Evolutionary conservation across 1,140 invertebrate species (phyloP).

Genomic region (Pseudobourletiella spinata): DNA sequence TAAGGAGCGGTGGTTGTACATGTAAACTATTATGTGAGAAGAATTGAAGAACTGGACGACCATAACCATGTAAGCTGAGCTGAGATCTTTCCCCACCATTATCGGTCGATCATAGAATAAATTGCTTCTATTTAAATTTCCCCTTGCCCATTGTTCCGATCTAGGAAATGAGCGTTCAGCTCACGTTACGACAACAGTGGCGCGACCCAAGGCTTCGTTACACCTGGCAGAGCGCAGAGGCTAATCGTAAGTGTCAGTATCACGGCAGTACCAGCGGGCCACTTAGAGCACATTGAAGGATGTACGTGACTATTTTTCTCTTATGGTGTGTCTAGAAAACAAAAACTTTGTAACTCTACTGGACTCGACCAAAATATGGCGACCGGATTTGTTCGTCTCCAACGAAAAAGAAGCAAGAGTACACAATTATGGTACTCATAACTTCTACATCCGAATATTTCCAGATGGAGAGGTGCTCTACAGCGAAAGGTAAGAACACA

Average conservation of each 20-base stretch:
- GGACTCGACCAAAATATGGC: background rate
- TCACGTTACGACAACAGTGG: background rate
- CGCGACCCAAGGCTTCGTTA: background rate
- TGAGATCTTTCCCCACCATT: no score
- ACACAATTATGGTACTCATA: background rate
- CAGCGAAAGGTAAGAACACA: conserved; percentile 43
- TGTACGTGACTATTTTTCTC: background rate
- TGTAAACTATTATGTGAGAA: no score
- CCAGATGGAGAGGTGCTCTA: conserved; percentile 46
- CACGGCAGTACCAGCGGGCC: no score
- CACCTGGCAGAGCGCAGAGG: background rate
- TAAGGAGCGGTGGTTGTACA: no score
- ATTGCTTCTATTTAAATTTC: no score
- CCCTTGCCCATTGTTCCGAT: no score
- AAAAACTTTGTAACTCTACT: background rate
- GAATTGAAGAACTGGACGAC: no score
- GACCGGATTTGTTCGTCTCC: background rate
- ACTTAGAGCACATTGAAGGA: no score
- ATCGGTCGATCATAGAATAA: no score
- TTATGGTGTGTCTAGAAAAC: background rate
- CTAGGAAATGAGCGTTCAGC: background rate
- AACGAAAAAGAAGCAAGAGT: background rate
- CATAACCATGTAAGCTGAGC: no score
- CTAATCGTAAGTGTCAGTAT: background rate
- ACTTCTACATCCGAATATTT: conserved; percentile 41